Base-by-base conservation (phyloP, 2,113 vertebrate genomes). In the Onychostoma macrolepis region DNA sequence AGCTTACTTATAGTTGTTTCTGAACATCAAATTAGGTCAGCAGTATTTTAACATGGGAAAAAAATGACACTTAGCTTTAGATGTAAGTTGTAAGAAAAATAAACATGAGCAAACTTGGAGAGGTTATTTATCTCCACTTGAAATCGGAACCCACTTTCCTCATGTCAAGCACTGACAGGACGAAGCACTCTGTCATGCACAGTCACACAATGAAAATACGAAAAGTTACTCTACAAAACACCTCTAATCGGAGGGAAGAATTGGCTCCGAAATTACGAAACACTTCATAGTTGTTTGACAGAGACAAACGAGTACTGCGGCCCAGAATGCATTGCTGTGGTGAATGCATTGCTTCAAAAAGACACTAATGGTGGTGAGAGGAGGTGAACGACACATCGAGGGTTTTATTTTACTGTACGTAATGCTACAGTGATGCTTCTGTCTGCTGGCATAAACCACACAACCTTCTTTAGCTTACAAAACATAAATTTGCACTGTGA, bases 281-380 rank as follows among this genome's bases (percentile, higher is more conserved):
- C 48, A 61, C 87, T 71, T 82, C 86, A 65, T 83, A 86, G 78
- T 61, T 38, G 58, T 41, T 11, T 90, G 86, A 90, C 90, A 90
- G 84, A 90, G 91, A 90, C 71, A 50, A 87, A 92, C 53, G 86
- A 91, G 90, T 72, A 38, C 81, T 7, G 45, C 24, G 50, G 38
- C 65, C 58, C 58, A 38, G 82, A 84, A 72, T 43, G 83, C 83
- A 75, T 56, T 36, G 81, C 80, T 61, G 43, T 61, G 61, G 63
- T 72, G 63, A 89, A 89, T 80, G 86, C 81, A 48, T 80, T 65
- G 80, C 90, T 88, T 90, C 90, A 92, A 90, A 91, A 86, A 84
- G 61, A 61, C 87, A 36, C 69, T 90, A 87, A 89, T 88, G 88
- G 90, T 76, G 53, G 67, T 26, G 67, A 78, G 72, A 78, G 65